Percentiles rank a stretch among this genome's conserved stretches.
Conservation (phyloP, 2,797 vertebrate species). For the Galago senegalensis region DNA sequence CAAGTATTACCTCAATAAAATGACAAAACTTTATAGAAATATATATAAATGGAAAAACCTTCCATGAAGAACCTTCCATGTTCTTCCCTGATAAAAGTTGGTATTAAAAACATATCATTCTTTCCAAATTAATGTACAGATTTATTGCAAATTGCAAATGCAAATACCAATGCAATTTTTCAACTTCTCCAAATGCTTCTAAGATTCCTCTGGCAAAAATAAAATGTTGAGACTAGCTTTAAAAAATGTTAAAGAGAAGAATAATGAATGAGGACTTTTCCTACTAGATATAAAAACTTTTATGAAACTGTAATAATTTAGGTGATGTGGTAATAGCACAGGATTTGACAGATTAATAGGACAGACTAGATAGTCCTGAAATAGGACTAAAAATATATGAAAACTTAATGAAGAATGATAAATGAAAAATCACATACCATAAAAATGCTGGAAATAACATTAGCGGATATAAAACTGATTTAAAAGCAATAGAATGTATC, state of each 20-base stretch:
- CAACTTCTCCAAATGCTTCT: conserved; percentile 37
- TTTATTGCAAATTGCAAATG: conserved; percentile 58
- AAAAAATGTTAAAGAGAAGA: conserved; percentile 56
- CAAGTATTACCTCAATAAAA: conserved; percentile 4
- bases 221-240: conserved; percentile 31
- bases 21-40: conserved; percentile 13
- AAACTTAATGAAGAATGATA: conserved; percentile 81
- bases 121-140: conserved; percentile 59
- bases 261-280: conserved; percentile 38
- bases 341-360: conserved; percentile 76
- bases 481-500: conserved; percentile 70
- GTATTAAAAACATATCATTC: not conserved
- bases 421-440: conserved; percentile 74
- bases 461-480: conserved; percentile 79
- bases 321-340: conserved; percentile 40
- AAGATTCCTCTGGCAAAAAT: conserved; percentile 47
- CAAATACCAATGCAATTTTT: conserved; percentile 47
- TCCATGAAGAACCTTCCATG: not conserved
- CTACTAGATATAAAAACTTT: conserved; percentile 74
- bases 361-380: conserved; percentile 67
- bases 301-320: conserved; percentile 74
- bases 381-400: conserved; percentile 76
- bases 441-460: conserved; percentile 72
- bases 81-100: not conserved
- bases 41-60: conserved; percentile 18